Conservation (phyloP, 2,113 vertebrate species). For the Channa maculata region DNA sequence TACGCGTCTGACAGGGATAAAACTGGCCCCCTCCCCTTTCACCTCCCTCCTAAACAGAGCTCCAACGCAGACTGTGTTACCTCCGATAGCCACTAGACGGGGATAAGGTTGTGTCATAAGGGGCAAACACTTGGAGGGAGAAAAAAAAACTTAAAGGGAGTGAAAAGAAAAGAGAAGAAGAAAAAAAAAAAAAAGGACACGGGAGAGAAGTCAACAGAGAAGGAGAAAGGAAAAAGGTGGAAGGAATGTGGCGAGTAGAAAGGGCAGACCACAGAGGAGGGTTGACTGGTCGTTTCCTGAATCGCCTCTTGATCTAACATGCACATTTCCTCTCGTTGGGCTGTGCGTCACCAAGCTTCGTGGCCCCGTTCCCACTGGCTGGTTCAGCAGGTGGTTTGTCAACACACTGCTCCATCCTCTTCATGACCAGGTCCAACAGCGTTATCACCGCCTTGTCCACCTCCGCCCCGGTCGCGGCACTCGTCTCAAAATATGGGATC, state of each 20-base stretch:
- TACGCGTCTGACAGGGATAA: constrained; percentile 38
- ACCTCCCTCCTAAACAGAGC: constrained; percentile 12
- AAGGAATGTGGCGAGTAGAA: constrained; percentile 26
- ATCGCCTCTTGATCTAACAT: constrained; percentile 82
- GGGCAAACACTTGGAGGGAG: not conserved
- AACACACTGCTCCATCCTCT: constrained; percentile 95
- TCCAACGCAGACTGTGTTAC: constrained; percentile 27
- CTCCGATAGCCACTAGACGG: constrained; percentile 51
- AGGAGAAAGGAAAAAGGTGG: constrained; percentile 17
- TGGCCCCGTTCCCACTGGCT: constrained; percentile 84
- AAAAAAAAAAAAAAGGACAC: constrained; percentile 37
- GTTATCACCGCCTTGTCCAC: constrained; percentile 91
- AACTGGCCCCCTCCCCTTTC: constrained; percentile 37
- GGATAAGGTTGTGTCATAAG: constrained; percentile 4
- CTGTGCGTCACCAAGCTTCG: constrained; percentile 82
- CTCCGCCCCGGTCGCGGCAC: constrained; percentile 90
- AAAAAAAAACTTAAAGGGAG: constrained; percentile 1
- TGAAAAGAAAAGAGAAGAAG: not conserved
- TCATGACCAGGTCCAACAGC: constrained; percentile 97
- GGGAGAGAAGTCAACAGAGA: constrained; percentile 34
- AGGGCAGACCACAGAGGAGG: constrained; percentile 22
- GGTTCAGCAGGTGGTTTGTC: constrained; percentile 86
- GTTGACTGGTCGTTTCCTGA: constrained; percentile 49
- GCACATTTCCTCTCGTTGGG: constrained; percentile 88
- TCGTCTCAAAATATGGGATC: constrained; percentile 95